phyloP scores from a whole-genome alignment of 2,888 invertebrate species.

The Cryptocephalus moraei region DNA sequence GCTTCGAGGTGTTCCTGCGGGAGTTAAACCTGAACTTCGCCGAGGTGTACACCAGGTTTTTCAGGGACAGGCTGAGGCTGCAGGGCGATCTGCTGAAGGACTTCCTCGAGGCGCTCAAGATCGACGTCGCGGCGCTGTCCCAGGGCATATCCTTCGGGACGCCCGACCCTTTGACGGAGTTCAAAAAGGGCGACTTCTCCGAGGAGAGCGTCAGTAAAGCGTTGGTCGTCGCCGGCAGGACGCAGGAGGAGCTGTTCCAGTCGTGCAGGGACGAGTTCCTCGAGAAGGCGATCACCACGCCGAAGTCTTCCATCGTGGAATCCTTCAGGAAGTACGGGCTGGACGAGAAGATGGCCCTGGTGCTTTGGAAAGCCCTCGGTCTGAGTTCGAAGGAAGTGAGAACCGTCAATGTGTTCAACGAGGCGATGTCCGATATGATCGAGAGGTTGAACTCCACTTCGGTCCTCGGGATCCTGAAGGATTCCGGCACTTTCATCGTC shows the following conservation, averaged over 20 bases:
- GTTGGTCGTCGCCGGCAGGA: conserved; percentile 4
- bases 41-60: conserved; percentile 10
- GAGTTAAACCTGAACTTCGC: conserved; percentile 7
- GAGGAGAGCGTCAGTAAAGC: conserved; percentile 7
- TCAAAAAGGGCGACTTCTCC: conserved; percentile 13
- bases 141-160: conserved; percentile 8
- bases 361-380: conserved; percentile 8
- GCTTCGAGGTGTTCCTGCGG: conserved; percentile 9
- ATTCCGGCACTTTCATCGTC: too few relatives aligned
- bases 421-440: too few relatives aligned
- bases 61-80: conserved; percentile 6
- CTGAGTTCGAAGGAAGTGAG: conserved; percentile 9
- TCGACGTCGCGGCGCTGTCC: conserved; percentile 9
- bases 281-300: not conserved
- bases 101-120: conserved; percentile 7
- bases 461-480: too few relatives aligned
- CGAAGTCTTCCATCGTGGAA: conserved; percentile 3
- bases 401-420: conserved; percentile 2
- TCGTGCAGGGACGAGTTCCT: conserved; percentile 5
- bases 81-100: conserved; percentile 7
- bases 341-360: conserved; percentile 5
- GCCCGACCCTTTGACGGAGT: conserved; percentile 13
- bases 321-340: conserved; percentile 6
- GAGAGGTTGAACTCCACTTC: too few relatives aligned
- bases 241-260: conserved; percentile 8